Conservation (phyloP, 2,113 vertebrate species). For the Strix aluco region DNA sequence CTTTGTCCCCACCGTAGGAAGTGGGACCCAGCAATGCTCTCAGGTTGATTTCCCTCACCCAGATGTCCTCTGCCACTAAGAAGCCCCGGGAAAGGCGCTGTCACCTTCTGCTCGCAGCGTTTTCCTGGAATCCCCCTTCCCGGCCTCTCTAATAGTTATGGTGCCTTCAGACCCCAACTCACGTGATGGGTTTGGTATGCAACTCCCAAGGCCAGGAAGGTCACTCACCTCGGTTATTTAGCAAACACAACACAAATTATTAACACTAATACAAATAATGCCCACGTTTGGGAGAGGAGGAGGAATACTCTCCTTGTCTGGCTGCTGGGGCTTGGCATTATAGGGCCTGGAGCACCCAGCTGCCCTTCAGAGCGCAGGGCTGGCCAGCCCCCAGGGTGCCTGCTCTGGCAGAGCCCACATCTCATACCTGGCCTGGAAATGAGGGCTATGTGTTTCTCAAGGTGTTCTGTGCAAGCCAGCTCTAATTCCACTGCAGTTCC, state of each 20-base stretch:
- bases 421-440: background rate
- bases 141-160: background rate
- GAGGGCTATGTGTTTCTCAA: background rate
- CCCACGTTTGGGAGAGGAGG: background rate
- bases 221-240: background rate
- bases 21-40: background rate
- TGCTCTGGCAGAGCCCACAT: background rate
- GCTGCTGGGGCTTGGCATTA: background rate
- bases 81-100: background rate
- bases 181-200: background rate
- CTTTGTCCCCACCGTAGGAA: accelerated
- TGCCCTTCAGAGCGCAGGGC: accelerated
- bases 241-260: constrained; percentile 42
- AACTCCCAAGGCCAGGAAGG: constrained; percentile 25
- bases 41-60: background rate
- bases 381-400: background rate
- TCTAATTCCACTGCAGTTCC: background rate
- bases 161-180: background rate
- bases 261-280: constrained; percentile 53
- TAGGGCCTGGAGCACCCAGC: accelerated
- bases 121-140: background rate
- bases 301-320: background rate
- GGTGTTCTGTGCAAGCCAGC: background rate
- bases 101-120: background rate
- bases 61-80: background rate